Evolutionary conservation across 1,140 invertebrate species (phyloP).

Genomic region (Eumeta japonica): DNA sequence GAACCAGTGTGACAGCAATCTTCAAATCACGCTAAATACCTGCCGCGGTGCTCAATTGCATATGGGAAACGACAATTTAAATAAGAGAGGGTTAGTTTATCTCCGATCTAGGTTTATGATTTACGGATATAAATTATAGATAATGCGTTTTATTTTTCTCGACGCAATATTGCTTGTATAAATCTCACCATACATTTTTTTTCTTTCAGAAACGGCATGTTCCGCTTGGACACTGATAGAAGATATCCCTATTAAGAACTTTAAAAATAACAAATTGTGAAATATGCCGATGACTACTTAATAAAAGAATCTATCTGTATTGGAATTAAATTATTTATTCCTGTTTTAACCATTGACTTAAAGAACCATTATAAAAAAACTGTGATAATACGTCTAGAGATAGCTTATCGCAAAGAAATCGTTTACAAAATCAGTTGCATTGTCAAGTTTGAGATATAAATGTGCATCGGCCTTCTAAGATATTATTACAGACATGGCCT

Average conservation of each 20-base stretch:
- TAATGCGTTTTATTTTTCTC: constrained; percentile 3
- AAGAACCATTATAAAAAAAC: too few relatives aligned
- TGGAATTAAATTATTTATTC: too few relatives aligned
- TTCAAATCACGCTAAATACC: constrained; percentile 21
- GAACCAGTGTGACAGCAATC: constrained; percentile 14
- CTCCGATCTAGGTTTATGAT: constrained; percentile 2
- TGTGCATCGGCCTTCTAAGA: too few relatives aligned
- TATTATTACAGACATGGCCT: too few relatives aligned
- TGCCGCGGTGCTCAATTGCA: constrained; percentile 20
- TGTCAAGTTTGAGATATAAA: too few relatives aligned
- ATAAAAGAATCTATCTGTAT: too few relatives aligned
- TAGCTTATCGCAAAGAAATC: too few relatives aligned
- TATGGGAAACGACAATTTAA: constrained; percentile 31
- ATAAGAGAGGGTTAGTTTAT: constrained; percentile 26
- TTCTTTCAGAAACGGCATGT: constrained; percentile 25
- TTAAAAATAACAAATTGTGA: too few relatives aligned
- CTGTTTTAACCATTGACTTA: too few relatives aligned
- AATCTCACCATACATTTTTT: neutral
- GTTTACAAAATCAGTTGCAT: too few relatives aligned
- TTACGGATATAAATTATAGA: neutral
- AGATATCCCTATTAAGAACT: constrained; percentile 28
- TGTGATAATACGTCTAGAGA: too few relatives aligned
- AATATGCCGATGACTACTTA: too few relatives aligned
- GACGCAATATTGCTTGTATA: neutral
- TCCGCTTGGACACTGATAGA: constrained; percentile 18